Evolutionary conservation across 2,888 invertebrate species (phyloP).

Genomic region (Drosophila conformis): DNA sequence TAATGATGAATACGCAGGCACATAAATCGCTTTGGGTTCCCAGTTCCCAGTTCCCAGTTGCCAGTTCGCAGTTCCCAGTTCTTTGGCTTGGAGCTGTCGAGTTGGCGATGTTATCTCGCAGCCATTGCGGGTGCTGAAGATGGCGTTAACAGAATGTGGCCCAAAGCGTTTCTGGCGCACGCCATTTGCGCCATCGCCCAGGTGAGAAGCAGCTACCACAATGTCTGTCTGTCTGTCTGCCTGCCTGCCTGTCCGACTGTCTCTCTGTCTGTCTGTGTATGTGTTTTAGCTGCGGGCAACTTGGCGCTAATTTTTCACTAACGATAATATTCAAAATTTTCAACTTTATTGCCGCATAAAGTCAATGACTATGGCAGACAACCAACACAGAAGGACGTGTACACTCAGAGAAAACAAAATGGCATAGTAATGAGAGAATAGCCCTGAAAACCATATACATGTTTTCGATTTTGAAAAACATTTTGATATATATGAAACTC

Average conservation of each 20-base stretch:
- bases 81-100: conserved; percentile 19
- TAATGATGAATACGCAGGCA: conserved; percentile 71
- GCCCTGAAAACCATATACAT: background rate
- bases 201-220: conserved; percentile 35
- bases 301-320: conserved; percentile 80
- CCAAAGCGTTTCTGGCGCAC: conserved; percentile 70
- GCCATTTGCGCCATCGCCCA: conserved; percentile 45
- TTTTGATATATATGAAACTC: background rate
- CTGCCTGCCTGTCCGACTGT: background rate
- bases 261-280: background rate
- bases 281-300: conserved; percentile 41
- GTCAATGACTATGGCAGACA: conserved; percentile 63
- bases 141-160: conserved; percentile 68
- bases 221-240: background rate
- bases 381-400: background rate
- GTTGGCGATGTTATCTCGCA: conserved; percentile 46
- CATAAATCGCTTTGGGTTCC: conserved; percentile 73
- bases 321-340: conserved; percentile 81
- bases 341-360: conserved; percentile 79
- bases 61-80: background rate
- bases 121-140: background rate
- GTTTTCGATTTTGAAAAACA: background rate
- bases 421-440: background rate
- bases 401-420: background rate
- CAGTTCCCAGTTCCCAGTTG: conserved; percentile 10